Conservation (phyloP, 1,140 invertebrate species). For the Ladona fulva region DNA sequence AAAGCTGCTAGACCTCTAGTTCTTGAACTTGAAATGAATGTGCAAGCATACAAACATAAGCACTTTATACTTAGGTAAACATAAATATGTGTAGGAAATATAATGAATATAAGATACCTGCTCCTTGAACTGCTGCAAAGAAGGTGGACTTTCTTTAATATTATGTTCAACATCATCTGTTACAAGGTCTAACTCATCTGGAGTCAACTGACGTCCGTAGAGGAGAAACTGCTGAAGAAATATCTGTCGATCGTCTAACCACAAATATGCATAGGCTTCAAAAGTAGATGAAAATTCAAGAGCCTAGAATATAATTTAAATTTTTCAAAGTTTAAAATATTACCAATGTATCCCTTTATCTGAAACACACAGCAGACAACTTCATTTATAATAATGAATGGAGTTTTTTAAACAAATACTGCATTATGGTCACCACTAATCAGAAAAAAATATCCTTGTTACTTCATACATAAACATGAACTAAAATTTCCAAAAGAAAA, state of each 20-base stretch:
- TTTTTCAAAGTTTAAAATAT: no score
- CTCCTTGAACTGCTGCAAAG: conserved; percentile 48
- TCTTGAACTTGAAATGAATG: no score
- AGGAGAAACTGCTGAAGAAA: conserved; percentile 55
- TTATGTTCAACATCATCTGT: conserved; percentile 35
- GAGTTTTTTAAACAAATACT: no score
- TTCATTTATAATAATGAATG: no score
- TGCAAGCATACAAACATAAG: background rate
- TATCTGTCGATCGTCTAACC: conserved; percentile 51
- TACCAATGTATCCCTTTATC: no score
- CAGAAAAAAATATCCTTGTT: no score
- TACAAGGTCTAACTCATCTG: conserved; percentile 43
- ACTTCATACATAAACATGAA: no score
- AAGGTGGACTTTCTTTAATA: conserved; percentile 40
- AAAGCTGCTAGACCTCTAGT: no score
- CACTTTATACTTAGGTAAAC: background rate
- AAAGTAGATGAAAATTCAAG: background rate
- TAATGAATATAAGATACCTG: conserved; percentile 34
- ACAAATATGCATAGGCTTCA: conserved; percentile 44
- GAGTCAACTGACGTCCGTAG: conserved; percentile 48
- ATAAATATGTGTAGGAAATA: background rate
- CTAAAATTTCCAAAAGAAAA: no score
- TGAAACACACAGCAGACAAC: no score
- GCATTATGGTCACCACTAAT: no score
- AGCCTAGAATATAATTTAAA: background rate